Evolutionary conservation across 2,797 vertebrate genomes (phyloP).

Genomic region (Falco novaeseelandiae): DNA sequence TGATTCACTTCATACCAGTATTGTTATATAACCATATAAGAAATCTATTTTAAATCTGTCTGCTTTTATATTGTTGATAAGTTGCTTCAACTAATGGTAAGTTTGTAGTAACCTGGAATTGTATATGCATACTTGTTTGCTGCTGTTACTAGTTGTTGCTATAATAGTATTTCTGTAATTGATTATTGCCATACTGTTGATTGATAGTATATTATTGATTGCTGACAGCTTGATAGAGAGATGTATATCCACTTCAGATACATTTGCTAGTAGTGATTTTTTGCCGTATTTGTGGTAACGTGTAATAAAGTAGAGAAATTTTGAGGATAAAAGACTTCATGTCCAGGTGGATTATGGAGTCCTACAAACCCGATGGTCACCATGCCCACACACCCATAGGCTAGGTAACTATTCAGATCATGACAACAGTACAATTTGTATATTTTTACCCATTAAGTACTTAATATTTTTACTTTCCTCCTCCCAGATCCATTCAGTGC

Average conservation of each 20-base stretch:
- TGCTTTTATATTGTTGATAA: not conserved
- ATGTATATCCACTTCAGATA: not conserved
- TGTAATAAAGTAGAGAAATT: not conserved
- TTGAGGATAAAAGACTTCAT: not conserved
- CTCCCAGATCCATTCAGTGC: not conserved
- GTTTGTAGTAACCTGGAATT: not conserved
- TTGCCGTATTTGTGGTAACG: not conserved
- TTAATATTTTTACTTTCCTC: not conserved
- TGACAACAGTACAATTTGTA: not conserved
- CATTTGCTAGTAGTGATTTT: not conserved
- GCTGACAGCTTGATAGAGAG: not conserved
- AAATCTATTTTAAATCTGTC: not conserved
- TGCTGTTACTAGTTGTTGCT: not conserved
- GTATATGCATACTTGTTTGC: not conserved
- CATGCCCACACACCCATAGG: not conserved
- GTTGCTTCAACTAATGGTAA: not conserved
- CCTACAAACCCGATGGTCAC: accelerated
- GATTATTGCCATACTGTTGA: not conserved
- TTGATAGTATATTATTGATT: not conserved
- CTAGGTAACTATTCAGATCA: not conserved
- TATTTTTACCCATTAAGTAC: not conserved
- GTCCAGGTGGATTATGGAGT: not conserved
- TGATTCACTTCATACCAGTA: not conserved
- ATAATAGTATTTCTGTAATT: not conserved
- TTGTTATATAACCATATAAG: not conserved